Evolutionary conservation across 2,888 invertebrate genomes (phyloP), one percentile per base, ranked within the genome.

Genomic region (Perizoma flavofasciatum): DNA sequence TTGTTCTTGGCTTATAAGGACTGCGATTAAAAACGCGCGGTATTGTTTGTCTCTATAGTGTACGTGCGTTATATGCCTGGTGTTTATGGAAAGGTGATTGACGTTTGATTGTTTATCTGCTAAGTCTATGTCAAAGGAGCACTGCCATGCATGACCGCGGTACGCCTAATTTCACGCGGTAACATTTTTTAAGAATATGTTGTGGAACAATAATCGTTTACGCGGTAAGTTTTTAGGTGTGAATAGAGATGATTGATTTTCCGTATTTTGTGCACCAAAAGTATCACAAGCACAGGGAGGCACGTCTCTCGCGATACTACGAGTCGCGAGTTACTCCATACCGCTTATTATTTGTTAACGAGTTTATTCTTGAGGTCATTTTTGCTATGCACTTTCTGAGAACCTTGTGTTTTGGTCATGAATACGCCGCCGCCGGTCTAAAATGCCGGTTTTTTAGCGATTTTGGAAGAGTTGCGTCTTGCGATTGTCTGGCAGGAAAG

Each of bases 271-370:
- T 11, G 7, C 11, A 5, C 6, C 6, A 44, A 44, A 11, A 8
- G 32, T n/a, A 49, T 50, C 57, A 61, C 52, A 61, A 44, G 61
- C 48, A 48, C 37, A 51, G 40, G 54, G 48, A 45, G 22, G 10
- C 54, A 49, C 61, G 61, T n/a, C 49, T 61, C 53, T 34, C 49
- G 51, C 48, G 55, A 50, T 55, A 59, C 61, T 65, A 65, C 40
- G 39, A 37, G 10, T 7, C 44, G 35, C 32, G 47, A 47, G 52
- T 41, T 50, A 55, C 56, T 55, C 44, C 47, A 45, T 49, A 35
- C 52, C 32, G 51, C 55, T 65, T 55, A 65, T 64, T 63, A 64
- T 67, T 69, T 69, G 64, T 69, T 67, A 67, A 34, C 11, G 41
- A 50, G 41, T 35, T 61, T 53, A 47, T 59, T 62, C 43, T 67